Base-by-base conservation (phyloP, 92 coral and sea anemone genomes). In the Pocillopora grandis region DNA sequence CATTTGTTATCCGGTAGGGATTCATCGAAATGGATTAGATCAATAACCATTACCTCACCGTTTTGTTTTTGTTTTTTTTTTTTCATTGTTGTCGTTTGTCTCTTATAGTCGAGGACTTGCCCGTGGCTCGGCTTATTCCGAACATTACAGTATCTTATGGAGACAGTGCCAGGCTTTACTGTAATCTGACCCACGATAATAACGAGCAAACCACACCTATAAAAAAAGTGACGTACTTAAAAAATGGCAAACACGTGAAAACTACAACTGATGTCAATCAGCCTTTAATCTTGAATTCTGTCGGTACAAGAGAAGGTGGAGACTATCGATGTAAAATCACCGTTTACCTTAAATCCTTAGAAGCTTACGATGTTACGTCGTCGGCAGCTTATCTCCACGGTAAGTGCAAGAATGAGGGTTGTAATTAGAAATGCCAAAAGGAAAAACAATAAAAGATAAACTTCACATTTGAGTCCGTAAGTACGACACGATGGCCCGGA, bases 51-150 rank as follows among this genome's bases (percentile, higher is more conserved):
- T 42, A 42, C 52, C 52, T 42, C 52, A 42, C 8, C 52, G 52
- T 27, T 42, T 42, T 23, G 0, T 23, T 23, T 23, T 23, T 23
- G 0, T 23, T 23, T 23, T 23, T 23, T 23, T 23, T 23, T 27
- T 27, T 42, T 42, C 5, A 76, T 76, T 66, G 48, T 13, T 63
- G 12, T n/a, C 13, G n/a, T 63, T 76, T 56, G 1, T n/a, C 62
- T 17, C 0, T n/a, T 12, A 56, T 87, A 89, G 92, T 79, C 66
- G 71, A 63, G 27, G 93, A 90, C 23, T 73, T 90, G 10, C 93
- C 93, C 37, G 82, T 77, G 1, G 86, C 86, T 21, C 74, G 62
- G 6, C 88, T 90, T 20, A 78, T 80, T 20, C 80, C 88, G 4
- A 80, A 87, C 71, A 10, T 35, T 35, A 87, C 80, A 57, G 90